phyloP scores from a whole-genome alignment of 2,113 vertebrate species.

The Psephotus haematonotus region DNA sequence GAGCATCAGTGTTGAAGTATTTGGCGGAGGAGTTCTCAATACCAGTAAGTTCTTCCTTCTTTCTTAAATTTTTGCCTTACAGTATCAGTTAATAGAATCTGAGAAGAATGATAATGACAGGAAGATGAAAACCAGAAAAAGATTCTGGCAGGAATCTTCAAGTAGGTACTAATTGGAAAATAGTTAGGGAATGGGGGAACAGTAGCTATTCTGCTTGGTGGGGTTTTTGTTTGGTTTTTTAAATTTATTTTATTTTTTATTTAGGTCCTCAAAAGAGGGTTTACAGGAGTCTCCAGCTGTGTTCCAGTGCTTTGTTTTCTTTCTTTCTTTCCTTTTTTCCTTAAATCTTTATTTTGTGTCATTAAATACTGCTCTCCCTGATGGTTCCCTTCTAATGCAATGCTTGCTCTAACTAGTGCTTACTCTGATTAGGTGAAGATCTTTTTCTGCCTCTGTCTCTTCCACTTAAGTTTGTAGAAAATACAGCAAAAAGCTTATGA shows the following conservation, averaged over 20 bases:
- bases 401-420: neutral
- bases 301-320: neutral
- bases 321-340: neutral
- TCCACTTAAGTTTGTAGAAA: neutral
- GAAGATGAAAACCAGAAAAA: neutral
- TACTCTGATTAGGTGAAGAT: neutral
- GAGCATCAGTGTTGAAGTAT: conserved; percentile 82
- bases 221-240: neutral
- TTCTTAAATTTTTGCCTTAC: neutral
- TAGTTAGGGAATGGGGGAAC: neutral
- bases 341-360: neutral
- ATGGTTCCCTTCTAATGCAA: neutral
- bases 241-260: neutral
- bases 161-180: neutral
- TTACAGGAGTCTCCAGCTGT: neutral
- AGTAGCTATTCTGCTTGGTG: neutral
- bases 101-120: neutral
- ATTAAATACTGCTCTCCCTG: neutral
- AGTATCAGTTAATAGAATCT: conserved; percentile 2
- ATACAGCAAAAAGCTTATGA: neutral
- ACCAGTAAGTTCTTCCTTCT: conserved; percentile 77
- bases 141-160: neutral
- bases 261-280: neutral
- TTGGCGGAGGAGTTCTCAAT: conserved; percentile 86
- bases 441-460: neutral